These are phyloP conservation scores for Chelonus insularis DNA, from an alignment of 1,140 invertebrate genomes.

Conservation along the genomic window DNA sequence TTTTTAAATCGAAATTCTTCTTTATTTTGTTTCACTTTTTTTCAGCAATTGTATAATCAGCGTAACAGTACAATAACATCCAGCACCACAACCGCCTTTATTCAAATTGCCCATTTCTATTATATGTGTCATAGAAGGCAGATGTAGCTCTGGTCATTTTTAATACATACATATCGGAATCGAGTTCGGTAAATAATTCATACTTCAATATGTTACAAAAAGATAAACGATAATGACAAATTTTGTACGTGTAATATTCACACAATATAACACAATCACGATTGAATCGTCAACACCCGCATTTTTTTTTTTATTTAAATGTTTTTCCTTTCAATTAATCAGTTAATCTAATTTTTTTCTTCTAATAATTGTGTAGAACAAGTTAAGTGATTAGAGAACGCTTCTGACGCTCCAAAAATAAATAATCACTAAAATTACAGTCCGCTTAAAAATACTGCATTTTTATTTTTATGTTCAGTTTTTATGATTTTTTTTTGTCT, in stretches of 20 bases:
- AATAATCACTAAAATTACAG: constrained; percentile 60
- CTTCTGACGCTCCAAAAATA: constrained; percentile 56
- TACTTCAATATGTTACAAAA: constrained; percentile 56
- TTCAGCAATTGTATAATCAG: constrained; percentile 60
- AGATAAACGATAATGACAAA: constrained; percentile 31
- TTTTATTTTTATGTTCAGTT: constrained; percentile 36
- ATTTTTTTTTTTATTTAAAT: constrained; percentile 24
- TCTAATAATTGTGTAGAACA: constrained; percentile 36
- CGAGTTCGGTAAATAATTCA: constrained; percentile 50
- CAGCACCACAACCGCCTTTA: constrained; percentile 52
- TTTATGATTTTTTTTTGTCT: constrained; percentile 12
- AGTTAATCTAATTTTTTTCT: constrained; percentile 9
- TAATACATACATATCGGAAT: constrained; percentile 49
- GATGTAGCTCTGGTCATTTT: constrained; percentile 50
- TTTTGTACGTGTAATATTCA: constrained; percentile 44
- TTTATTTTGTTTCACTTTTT: constrained; percentile 51
- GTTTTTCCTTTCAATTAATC: not conserved
- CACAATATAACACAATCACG: constrained; percentile 47
- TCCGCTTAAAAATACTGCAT: constrained; percentile 59
- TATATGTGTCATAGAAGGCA: constrained; percentile 40
- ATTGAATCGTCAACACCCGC: constrained; percentile 15
- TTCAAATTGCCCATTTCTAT: constrained; percentile 18
- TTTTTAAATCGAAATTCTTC: constrained; percentile 50
- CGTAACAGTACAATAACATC: constrained; percentile 58
- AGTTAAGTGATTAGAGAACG: constrained; percentile 31